phyloP scores from a whole-genome alignment of 1,140 invertebrate genomes.

The Dendrolimus kikuchii region DNA sequence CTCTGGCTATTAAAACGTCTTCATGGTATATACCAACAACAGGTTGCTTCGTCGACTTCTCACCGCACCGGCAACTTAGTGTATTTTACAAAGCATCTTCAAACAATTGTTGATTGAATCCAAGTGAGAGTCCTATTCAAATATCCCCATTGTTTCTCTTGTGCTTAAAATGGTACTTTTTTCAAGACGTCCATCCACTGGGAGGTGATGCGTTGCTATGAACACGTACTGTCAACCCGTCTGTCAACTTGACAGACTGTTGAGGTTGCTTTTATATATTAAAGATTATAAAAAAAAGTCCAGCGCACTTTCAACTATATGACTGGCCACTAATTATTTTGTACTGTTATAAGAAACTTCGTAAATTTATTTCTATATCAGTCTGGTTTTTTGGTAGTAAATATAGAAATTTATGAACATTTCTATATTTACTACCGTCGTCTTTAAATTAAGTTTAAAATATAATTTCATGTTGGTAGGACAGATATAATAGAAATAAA shows the following conservation, averaged over 20 bases:
- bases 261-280: background rate
- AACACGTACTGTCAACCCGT: constrained; percentile 8
- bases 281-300: background rate
- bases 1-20: constrained; percentile 32
- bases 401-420: no score
- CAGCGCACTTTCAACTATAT: no score
- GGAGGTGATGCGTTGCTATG: constrained; percentile 20
- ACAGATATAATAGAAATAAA: no score
- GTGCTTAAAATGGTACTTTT: constrained; percentile 37
- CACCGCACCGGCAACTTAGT: constrained; percentile 2
- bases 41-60: constrained; percentile 2
- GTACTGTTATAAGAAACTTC: no score
- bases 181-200: constrained; percentile 19
- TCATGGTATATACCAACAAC: constrained; percentile 10
- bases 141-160: constrained; percentile 43
- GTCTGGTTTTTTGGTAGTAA: no score
- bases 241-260: constrained; percentile 17
- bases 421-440: no score
- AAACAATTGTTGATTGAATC: constrained; percentile 47
- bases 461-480: no score
- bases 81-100: constrained; percentile 20
- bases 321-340: no score
- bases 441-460: no score
- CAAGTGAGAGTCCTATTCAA: constrained; percentile 44
- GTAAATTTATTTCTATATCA: no score